Base-by-base conservation (phyloP, 2,888 invertebrate species). In the Ptycholaimellus sp. region DNA sequence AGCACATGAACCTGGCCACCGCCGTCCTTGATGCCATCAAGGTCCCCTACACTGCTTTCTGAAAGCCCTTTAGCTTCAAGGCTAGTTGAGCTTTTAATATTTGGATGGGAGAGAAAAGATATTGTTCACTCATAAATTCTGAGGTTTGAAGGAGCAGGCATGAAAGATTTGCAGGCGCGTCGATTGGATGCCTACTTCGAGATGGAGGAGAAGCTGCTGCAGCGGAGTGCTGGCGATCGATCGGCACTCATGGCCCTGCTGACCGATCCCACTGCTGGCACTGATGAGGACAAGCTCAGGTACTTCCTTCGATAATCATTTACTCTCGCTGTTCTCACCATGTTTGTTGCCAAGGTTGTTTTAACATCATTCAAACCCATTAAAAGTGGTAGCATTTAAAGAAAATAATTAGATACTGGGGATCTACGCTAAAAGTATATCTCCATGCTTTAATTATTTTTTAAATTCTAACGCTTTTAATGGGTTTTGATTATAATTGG, bases 1-100 rank as follows among this genome's bases (percentile, higher is more conserved):
- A 90, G 79, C 96, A 99, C 59, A 96, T 87, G 19, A 90, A 85
- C 46, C 76, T 96, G 44, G 96, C 96, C 3, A 96, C 93, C 25
- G 61, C 65, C 16, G 52, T 69, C 16, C 52, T 68, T 9, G 64
- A 67, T 29, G 59, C 62, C 35, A 68, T 68, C 33, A 68, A 62
- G 73, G 75, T 72, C 57, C 48, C 48, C 22, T 37, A 17, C 20
- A 19, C 6, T n/a, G n/a, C 23, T 6, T 16, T 9, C 25, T 9
- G 13, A 23, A 9, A 23, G 7, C 13, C 25, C 25, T 13, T 23
- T 13, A 6, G 25, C 6, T 23, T 9, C 13, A 23, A 6, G 25
- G 6, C 25, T 23, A 23, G 13, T 23, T 13, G n/a, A n/a, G n/a
- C n/a, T n/a, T n/a, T n/a, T n/a, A n/a, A n/a, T n/a, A n/a, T n/a